phyloP scores from a whole-genome alignment of 1,140 invertebrate genomes.

The Microplitis mediator region DNA sequence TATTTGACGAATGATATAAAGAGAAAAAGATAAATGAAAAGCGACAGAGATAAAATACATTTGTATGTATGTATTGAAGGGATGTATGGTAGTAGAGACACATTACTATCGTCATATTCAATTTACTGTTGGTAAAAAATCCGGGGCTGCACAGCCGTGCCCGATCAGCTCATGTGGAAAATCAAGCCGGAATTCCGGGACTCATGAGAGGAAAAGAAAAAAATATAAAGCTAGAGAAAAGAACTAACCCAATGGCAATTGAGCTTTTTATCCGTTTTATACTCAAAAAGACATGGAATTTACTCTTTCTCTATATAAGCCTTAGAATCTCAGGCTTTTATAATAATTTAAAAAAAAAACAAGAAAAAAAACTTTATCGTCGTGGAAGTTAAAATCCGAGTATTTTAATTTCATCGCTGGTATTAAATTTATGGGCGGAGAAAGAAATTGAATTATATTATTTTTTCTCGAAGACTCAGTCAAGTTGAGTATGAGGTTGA shows the following conservation, averaged over 20 bases:
- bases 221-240: too few relatives aligned
- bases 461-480: neutral
- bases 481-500: neutral
- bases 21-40: too few relatives aligned
- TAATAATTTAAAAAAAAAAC: neutral
- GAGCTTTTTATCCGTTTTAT: neutral
- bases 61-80: neutral
- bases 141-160: constrained; percentile 23
- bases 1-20: too few relatives aligned
- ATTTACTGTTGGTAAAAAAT: constrained; percentile 33
- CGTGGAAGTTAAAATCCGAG: neutral
- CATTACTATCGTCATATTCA: constrained; percentile 1
- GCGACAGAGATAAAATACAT: too few relatives aligned
- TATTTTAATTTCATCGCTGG: constrained; percentile 10
- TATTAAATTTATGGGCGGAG: neutral
- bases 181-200: constrained; percentile 48
- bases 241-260: too few relatives aligned
- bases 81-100: neutral
- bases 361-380: too few relatives aligned
- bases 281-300: neutral
- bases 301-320: neutral
- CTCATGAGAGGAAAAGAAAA: constrained; percentile 18
- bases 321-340: too few relatives aligned
- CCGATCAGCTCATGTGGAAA: constrained; percentile 43
- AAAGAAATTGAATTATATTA: neutral